A percentile compares a stretch with the other conserved stretches of the same genome.
Evolutionary conservation across 2,888 invertebrate genomes (phyloP).

Genomic region (Plemyria rubiginata): DNA sequence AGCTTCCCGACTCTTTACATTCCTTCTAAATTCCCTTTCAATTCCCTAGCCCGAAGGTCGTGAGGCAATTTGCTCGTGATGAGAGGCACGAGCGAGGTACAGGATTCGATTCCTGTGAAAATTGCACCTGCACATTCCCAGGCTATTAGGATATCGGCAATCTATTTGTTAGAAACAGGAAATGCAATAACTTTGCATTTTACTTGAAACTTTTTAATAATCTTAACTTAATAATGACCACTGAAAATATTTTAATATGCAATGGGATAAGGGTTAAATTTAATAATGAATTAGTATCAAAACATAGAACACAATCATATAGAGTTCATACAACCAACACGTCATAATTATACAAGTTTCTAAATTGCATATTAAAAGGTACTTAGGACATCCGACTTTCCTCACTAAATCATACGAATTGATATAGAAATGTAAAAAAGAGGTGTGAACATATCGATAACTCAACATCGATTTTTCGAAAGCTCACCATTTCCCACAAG

Average conservation of each 20-base stretch:
- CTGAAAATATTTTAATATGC: not conserved
- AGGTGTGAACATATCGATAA: constrained; percentile 15
- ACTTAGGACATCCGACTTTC: constrained; percentile 1
- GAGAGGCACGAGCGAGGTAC: constrained; percentile 61
- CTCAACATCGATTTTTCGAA: constrained; percentile 25
- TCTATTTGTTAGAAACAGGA: constrained; percentile 25
- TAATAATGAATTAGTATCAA: too few relatives aligned
- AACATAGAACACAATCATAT: too few relatives aligned
- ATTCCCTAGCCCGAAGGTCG: constrained; percentile 37
- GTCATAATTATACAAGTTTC: not conserved
- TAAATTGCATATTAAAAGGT: not conserved
- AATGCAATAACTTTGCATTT: constrained; percentile 6
- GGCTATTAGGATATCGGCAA: constrained; percentile 30
- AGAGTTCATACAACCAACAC: too few relatives aligned
- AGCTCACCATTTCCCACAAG: constrained; percentile 18
- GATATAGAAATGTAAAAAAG: constrained; percentile 16
- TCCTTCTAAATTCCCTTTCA: constrained; percentile 41
- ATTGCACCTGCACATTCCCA: constrained; percentile 45
- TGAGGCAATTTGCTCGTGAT: constrained; percentile 69
- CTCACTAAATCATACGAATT: constrained; percentile 6
- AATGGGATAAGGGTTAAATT: too few relatives aligned
- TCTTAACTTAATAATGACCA: not conserved
- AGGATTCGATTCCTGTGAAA: constrained; percentile 60
- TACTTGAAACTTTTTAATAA: not conserved
- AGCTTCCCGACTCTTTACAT: constrained; percentile 27